Percentiles rank a stretch among this genome's conserved stretches.
phyloP scores from a whole-genome alignment of 2,797 vertebrate species.

The Lepilemur ruficaudatus region DNA sequence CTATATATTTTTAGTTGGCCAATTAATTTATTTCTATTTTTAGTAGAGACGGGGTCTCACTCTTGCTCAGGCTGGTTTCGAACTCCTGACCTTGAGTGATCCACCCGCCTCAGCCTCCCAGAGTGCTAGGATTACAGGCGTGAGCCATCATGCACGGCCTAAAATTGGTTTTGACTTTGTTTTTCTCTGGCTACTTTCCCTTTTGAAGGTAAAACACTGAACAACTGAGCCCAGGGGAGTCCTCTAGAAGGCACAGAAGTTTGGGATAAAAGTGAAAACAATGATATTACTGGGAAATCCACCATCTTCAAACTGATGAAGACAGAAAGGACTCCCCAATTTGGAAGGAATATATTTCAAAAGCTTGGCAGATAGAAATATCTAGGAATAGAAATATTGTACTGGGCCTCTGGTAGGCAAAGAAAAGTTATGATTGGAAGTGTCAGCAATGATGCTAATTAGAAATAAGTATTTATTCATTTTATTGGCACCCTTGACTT shows the following conservation, averaged over 20 bases:
- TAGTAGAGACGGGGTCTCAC: too few species aligned
- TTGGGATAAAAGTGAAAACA: conserved; percentile 31
- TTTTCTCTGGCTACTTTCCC: conserved; percentile 21
- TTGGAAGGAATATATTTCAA: background rate
- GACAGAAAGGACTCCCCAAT: background rate
- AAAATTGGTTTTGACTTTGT: conserved; percentile 43
- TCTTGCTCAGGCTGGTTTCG: too few species aligned
- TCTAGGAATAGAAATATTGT: background rate
- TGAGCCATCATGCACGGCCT: background rate
- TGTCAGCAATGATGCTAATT: background rate
- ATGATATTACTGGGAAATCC: background rate
- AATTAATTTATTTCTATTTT: too few species aligned
- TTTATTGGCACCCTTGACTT: background rate
- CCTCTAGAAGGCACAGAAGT: background rate
- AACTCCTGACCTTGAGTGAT: too few species aligned
- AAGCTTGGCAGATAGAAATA: background rate
- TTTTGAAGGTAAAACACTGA: conserved; percentile 39
- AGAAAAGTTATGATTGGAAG: background rate
- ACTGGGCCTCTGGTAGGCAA: background rate
- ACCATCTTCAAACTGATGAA: conserved; percentile 21
- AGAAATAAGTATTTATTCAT: background rate
- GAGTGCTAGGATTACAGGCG: too few species aligned
- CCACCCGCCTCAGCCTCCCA: too few species aligned
- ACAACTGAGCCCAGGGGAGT: background rate
- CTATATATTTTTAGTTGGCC: too few species aligned